Percentiles rank a stretch among this genome's conserved stretches.
Evolutionary conservation across 2,113 vertebrate species (phyloP).

Genomic region (Odontophorus gujanensis): DNA sequence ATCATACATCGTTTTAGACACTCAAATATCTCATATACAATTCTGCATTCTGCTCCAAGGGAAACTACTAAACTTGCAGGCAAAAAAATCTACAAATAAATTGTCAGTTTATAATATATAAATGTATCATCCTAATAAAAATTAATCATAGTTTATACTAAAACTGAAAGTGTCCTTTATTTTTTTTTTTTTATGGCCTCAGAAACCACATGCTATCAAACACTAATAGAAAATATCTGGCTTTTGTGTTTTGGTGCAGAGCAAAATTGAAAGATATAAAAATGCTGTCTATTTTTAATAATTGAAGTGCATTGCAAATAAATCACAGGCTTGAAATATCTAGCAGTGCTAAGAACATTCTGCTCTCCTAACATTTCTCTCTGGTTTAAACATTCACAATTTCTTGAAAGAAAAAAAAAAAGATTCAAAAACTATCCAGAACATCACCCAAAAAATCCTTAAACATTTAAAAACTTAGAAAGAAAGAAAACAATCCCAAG

Average conservation of each 20-base stretch:
- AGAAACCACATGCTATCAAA: slow-evolving; percentile 70
- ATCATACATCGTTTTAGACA: slow-evolving; percentile 97
- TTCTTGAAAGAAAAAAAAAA: background rate
- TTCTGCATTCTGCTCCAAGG: slow-evolving; percentile 83
- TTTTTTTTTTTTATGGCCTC: slow-evolving; percentile 58
- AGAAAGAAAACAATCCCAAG: background rate
- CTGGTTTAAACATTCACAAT: background rate
- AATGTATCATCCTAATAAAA: slow-evolving; percentile 78
- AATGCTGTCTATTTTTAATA: slow-evolving; percentile 75
- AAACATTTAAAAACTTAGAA: slow-evolving; percentile 5
- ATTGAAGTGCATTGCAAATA: slow-evolving; percentile 73
- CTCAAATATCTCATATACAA: slow-evolving; percentile 95
- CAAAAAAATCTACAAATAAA: slow-evolving; percentile 81
- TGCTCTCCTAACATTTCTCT: slow-evolving; percentile 5
- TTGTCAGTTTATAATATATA: slow-evolving; percentile 82
- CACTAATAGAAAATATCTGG: slow-evolving; percentile 62
- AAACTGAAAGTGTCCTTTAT: slow-evolving; percentile 51
- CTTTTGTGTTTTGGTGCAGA: slow-evolving; percentile 69
- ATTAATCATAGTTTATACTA: slow-evolving; percentile 75
- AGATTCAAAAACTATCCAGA: background rate
- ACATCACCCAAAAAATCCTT: background rate
- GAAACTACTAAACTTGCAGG: slow-evolving; percentile 86
- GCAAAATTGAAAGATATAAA: slow-evolving; percentile 72
- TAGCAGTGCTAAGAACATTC: slow-evolving; percentile 1
- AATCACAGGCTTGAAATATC: slow-evolving; percentile 52